Evolutionary conservation across 37 sponge, comb jelly and placozoan genomes (phyloP).

Genomic region (Dysidea cf. avara): DNA sequence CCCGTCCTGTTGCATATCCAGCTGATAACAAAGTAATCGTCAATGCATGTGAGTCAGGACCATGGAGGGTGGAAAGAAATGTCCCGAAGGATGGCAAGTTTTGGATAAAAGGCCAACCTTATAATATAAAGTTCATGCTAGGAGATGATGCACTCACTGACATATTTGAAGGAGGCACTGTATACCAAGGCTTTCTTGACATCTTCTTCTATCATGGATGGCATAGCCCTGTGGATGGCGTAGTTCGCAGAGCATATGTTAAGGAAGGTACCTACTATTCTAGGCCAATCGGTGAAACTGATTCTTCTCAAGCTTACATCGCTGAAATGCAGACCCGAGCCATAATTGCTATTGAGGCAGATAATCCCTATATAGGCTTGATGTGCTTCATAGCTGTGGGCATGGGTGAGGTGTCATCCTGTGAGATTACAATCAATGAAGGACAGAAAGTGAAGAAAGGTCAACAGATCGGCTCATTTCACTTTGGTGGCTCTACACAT

Average conservation of each 20-base stretch:
- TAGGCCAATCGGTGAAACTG: no score
- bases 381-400: no score
- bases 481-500: conserved; percentile 48
- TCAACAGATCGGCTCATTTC: conserved; percentile 36
- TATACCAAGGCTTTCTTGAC: conserved; percentile 48
- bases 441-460: conserved; percentile 31
- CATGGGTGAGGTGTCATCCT: no score
- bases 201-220: conserved; percentile 44
- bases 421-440: conserved; percentile 14
- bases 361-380: conserved; percentile 33
- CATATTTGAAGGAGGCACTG: conserved; percentile 39
- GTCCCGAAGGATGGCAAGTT: no score
- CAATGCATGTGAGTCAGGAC: conserved; percentile 47
- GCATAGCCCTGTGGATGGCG: conserved; percentile 55
- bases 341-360: conserved; percentile 35
- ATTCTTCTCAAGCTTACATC: conserved; percentile 26
- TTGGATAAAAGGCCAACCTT: no score
- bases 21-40: conserved; percentile 23
- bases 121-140: conserved; percentile 18
- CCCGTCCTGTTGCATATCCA: conserved; percentile 37
- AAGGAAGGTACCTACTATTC: conserved; percentile 33
- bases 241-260: conserved; percentile 14
- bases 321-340: conserved; percentile 30
- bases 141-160: conserved; percentile 1
- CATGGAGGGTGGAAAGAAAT: conserved; percentile 12